phyloP scores from a whole-genome alignment of 1,140 invertebrate species.

The Cydia strobilella region DNA sequence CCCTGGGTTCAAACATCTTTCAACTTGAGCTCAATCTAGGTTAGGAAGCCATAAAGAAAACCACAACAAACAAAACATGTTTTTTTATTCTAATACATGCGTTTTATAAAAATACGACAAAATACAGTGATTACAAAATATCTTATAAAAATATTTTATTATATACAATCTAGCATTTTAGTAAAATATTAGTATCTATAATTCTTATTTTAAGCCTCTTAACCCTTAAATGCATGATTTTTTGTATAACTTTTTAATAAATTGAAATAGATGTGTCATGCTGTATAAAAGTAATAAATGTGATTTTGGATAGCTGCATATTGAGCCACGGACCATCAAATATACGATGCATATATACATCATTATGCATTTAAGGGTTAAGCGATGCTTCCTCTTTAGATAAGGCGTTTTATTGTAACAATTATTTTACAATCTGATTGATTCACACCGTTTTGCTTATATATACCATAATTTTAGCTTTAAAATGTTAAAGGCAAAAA shows the following conservation, averaged over 20 bases:
- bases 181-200: slow-evolving; percentile 32
- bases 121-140: slow-evolving; percentile 61
- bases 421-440: slow-evolving; percentile 5
- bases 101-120: slow-evolving; percentile 52
- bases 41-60: slow-evolving; percentile 72
- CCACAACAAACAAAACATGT: slow-evolving; percentile 76
- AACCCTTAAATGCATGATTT: too few relatives aligned
- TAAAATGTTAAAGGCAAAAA: slow-evolving; percentile 25
- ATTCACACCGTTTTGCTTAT: neutral
- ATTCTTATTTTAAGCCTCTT: slow-evolving; percentile 26
- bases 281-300: too few relatives aligned
- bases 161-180: slow-evolving; percentile 47
- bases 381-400: slow-evolving; percentile 7
- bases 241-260: too few relatives aligned
- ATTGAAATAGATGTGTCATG: too few relatives aligned
- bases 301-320: too few relatives aligned
- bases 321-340: too few relatives aligned
- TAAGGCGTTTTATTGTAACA: slow-evolving; percentile 5
- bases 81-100: slow-evolving; percentile 74
- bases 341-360: too few relatives aligned
- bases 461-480: slow-evolving; percentile 20
- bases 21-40: slow-evolving; percentile 41
- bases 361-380: too few relatives aligned
- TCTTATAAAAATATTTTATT: slow-evolving; percentile 56
- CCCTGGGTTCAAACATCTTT: slow-evolving; percentile 39